Evolutionary conservation across 2,797 vertebrate genomes (phyloP), one percentile per base, ranked within the genome.

Genomic region (Dromococcyx pavoninus): DNA sequence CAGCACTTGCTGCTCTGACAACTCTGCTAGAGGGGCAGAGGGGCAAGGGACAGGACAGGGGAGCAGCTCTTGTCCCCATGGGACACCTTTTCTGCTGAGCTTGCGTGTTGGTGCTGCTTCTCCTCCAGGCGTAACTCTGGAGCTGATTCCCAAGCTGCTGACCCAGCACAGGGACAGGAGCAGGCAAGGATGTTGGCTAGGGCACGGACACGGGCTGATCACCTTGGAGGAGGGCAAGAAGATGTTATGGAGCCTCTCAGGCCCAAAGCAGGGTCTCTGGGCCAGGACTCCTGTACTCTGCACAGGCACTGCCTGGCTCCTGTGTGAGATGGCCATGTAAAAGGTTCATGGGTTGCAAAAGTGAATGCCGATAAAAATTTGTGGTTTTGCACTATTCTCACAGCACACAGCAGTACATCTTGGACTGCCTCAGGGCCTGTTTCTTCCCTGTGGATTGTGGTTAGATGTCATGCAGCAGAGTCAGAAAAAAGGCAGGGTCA

Each of bases 131-230:
- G 0, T 46, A 83, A 53, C 2, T 8, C 48, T 65, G 48, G 54
- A 78, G 66, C 24, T 53, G 48, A 73, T 92, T 89, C 54, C 69
- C 48, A 46, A 65, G 83, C 56, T 78, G 80, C 94, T 92, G 87
- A 94, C 43, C 78, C 81, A 94, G 93, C 76, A n/a, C 1, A 0
- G 57, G 61, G 21, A 74, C 54, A 54, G 57, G 48, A 86, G 72
- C 33, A 74, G 69, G 28, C 61, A 69, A 66, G 53, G 79, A 83
- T 7, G 0, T 15, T 48, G 48, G 8, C 85, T 57, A 35, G 69
- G 62, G 62, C n/a, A 75, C 51, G 32, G 62, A n/a, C 2, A 2
- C 25, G 75, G 53, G 23, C 62, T 50, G 30, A 3, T 70, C 13
- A 69, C 48, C 43, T 24, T 44, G 37, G 18, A 58, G 50, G 35